Evolutionary conservation across 2,113 vertebrate species (phyloP), one percentile per base, ranked within the genome.

Genomic region (Noturus placidus): DNA sequence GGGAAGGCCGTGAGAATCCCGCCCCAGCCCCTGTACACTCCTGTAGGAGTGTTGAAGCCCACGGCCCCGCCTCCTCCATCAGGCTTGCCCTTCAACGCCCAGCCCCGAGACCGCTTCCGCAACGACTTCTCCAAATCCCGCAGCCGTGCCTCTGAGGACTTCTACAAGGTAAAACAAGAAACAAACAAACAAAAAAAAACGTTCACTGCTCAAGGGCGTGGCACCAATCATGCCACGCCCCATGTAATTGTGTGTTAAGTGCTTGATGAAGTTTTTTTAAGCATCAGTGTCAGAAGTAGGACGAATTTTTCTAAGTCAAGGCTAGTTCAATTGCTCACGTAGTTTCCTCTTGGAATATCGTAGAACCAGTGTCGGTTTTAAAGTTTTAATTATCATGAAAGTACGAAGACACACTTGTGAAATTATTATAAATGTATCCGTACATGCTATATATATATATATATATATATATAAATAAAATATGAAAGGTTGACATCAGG

Each of bases 11-110:
- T 96, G 85, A 94, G 95, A 14, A 96, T 96, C 86, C 94, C 93
- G 5, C 92, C 96, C 33, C 95, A 96, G 92, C 96, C 96, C 22
- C 94, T 96, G 25, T 96, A 96, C 92, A 95, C 95, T 3, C 95
- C 96, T 0, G 93, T 94, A 9, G 95, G 95, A 82, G 92, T 96
- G 69, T 88, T 93, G 56, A 95, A 94, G 85, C 89, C 93, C 89
- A 93, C 92, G 42, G 93, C 94, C 0, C 95, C 95, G 5, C 96
- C 95, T 0, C 96, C 96, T 25, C 95, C 93, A 0, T 96, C 96
- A 3, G 96, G 96, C 42, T 93, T 96, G 87, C 95, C 96, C 61
- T 96, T 96, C 88, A 96, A 96, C 4, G 95, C 95, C 38, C 96
- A 96, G 92, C 94, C 95, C 4, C 91, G 95, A 83, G 95, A 94